phyloP scores from a whole-genome alignment of 2,113 vertebrate genomes.

The Hemichromis elongatus region DNA sequence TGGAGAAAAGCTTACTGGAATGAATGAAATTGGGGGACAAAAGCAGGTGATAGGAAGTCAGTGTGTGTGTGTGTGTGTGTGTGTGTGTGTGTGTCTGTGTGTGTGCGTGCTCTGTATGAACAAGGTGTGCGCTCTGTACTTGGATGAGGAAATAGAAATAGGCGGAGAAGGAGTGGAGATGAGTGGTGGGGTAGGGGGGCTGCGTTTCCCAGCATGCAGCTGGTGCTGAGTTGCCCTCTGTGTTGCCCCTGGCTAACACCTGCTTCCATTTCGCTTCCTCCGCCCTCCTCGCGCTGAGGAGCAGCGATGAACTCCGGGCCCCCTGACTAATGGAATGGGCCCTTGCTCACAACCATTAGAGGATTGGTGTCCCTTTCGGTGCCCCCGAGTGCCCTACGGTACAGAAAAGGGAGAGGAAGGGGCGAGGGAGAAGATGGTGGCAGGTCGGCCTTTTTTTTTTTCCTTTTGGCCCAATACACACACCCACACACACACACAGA shows the following conservation, averaged over 20 bases:
- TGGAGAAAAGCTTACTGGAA: conserved; percentile 67
- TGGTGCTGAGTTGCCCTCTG: conserved; percentile 53
- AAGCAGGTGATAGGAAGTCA: conserved; percentile 48
- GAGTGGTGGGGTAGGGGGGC: not conserved
- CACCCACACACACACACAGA: not conserved
- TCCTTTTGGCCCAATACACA: not conserved
- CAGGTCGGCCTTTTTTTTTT: conserved; percentile 42
- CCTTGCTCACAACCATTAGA: conserved; percentile 68
- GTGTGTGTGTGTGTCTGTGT: not conserved
- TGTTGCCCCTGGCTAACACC: conserved; percentile 62
- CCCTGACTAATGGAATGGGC: conserved; percentile 72
- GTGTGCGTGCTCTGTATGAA: not conserved
- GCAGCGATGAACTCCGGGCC: conserved; percentile 63
- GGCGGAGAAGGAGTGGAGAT: conserved; percentile 15
- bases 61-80: not conserved
- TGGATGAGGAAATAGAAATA: conserved; percentile 43
- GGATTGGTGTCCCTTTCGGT: conserved; percentile 60
- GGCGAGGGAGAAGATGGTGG: conserved; percentile 37
- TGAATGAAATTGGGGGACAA: conserved; percentile 68
- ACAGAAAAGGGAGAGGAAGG: conserved; percentile 35
- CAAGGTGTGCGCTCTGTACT: conserved; percentile 21
- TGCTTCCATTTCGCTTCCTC: conserved; percentile 66
- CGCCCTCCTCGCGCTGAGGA: conserved; percentile 29
- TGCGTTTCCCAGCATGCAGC: conserved; percentile 65
- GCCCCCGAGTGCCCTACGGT: conserved; percentile 47